These are phyloP conservation scores for Tursiops truncatus DNA, from an alignment of 2,113 vertebrate genomes.

Conservation along the genomic window DNA sequence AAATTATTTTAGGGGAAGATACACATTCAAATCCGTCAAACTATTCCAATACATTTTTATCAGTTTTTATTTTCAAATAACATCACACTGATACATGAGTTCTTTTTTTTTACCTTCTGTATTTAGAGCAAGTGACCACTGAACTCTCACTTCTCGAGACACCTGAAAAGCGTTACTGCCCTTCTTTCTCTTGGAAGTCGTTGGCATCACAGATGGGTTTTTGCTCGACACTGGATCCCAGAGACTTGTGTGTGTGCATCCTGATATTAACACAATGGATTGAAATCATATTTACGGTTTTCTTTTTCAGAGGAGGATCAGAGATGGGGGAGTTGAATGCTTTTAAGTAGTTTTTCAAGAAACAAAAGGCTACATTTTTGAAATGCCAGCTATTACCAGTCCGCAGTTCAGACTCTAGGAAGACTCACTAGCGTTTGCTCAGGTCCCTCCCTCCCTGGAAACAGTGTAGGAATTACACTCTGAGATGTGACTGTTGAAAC, in stretches of 20 bases:
- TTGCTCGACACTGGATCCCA: not conserved
- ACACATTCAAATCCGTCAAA: not conserved
- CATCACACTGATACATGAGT: not conserved
- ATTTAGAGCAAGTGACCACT: not conserved
- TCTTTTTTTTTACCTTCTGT: not conserved
- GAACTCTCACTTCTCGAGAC: not conserved
- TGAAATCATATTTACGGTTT: constrained; percentile 77
- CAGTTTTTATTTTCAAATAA: not conserved
- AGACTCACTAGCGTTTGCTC: constrained; percentile 38
- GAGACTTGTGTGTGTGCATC: constrained; percentile 44
- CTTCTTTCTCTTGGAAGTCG: not conserved
- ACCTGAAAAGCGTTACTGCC: not conserved
- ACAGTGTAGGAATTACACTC: constrained; percentile 50
- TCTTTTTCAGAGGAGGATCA: constrained; percentile 53
- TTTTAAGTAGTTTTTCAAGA: constrained; percentile 68
- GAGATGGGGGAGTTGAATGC: constrained; percentile 62
- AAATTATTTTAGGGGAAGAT: constrained; percentile 13
- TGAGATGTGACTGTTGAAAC: constrained; percentile 69
- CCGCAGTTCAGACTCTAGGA: constrained; percentile 48
- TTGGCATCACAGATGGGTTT: constrained; percentile 51
- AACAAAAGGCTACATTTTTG: constrained; percentile 74
- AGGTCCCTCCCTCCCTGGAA: constrained; percentile 44
- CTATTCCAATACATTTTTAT: not conserved
- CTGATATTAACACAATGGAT: constrained; percentile 69
- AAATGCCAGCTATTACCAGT: constrained; percentile 71